These are phyloP conservation scores for Tyrannus savana DNA, from an alignment of 2,113 vertebrate genomes.

Conservation along the genomic window DNA sequence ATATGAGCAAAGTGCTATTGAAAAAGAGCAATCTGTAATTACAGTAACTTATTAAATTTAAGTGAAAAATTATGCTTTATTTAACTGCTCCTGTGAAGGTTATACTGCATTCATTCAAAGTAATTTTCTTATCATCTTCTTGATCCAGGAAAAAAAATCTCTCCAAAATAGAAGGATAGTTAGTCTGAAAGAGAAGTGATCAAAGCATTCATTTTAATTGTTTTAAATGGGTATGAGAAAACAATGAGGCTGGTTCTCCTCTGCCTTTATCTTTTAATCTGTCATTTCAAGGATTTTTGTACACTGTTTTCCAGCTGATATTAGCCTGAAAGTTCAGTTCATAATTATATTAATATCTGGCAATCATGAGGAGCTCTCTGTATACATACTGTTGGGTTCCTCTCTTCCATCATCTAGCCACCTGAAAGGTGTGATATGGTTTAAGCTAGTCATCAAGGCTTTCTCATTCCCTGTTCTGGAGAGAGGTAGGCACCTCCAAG, in stretches of 20 bases:
- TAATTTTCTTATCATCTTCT: background rate
- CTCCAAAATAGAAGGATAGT: background rate
- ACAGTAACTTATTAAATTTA: background rate
- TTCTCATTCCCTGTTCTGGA: background rate
- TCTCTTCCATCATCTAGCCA: background rate
- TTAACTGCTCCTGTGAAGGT: background rate
- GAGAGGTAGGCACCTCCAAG: background rate
- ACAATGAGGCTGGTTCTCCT: background rate
- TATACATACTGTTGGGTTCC: background rate
- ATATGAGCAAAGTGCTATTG: background rate
- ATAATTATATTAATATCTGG: background rate
- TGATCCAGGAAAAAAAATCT: background rate
- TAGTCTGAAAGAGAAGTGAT: background rate
- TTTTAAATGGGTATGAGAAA: background rate
- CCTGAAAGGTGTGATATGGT: background rate
- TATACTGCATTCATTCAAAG: background rate
- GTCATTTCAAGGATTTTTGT: background rate
- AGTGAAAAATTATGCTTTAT: background rate
- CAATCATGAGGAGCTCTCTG: background rate
- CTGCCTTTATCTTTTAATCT: background rate
- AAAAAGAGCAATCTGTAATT: constrained; percentile 16
- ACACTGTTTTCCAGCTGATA: background rate
- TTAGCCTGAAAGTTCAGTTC: background rate
- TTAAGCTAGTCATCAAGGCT: background rate
- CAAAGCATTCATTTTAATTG: constrained; percentile 7